Base-by-base conservation (phyloP, 2,797 vertebrate species). In the Parauchenoglanis punctatus region DNA sequence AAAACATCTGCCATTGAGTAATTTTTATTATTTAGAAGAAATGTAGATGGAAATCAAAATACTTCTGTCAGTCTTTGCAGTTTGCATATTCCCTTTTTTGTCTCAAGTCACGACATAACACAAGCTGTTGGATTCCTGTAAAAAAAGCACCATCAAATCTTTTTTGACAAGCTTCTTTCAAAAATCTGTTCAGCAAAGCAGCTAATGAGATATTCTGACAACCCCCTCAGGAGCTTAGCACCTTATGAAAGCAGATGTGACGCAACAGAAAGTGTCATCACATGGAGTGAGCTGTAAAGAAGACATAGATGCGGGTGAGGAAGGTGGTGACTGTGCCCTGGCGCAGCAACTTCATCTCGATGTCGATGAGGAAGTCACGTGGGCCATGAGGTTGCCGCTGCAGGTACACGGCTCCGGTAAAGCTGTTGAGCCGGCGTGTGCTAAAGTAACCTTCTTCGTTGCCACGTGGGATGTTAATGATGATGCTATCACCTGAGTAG, bases 301-400 rank as follows among this genome's bases (percentile, higher is more conserved):
- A 99, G 86, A 99, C 96, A 67, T 97, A 97, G 93, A 99, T 98
- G 91, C 94, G 96, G 94, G 96, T 96, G 44, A 95, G 94, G 92
- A 96, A 96, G 6, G 95, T 95, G 88, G 95, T 96, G 83, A 96
- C 95, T 2, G 94, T 94, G 91, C 98, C 98, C 94, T 98, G 97
- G 49, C 98, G 96, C 95, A 98, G 98, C 1, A 99, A 96, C 92
- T 97, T 99, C 98, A 99, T 99, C 93, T 99, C 98, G 49, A 99
- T 97, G 0, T 97, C 96, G 85, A 99, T 90, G 61, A 97, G 92
- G 90, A 99, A 99, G 93, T 99, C 99, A 89, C 94, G 95, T 0
- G 97, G 96, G 83, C 96, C 94, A 4, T 91, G 95, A 56, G 97
- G 96, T 56, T 97, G 95, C 13, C 97, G 95, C 91, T 98, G 96